Percentiles rank a stretch among this genome's conserved stretches.
phyloP scores from a whole-genome alignment of 2,113 vertebrate species.

The Passer montanus region DNA sequence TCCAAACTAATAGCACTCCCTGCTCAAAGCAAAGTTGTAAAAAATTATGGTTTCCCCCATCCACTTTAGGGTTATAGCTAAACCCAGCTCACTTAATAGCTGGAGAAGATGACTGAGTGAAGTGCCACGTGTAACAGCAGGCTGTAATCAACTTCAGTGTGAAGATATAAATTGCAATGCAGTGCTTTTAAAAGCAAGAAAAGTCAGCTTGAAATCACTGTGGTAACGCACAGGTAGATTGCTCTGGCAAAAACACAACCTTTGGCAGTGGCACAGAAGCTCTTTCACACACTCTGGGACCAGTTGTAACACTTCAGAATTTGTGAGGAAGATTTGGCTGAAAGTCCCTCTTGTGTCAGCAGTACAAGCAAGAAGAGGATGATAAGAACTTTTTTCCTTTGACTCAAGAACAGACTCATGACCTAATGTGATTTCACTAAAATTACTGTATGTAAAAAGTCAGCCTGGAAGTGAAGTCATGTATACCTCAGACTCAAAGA shows the following conservation, averaged over 20 bases:
- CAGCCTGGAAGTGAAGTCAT: background rate
- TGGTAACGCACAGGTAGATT: fast-evolving
- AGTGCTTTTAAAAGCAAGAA: background rate
- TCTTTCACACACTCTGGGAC: background rate
- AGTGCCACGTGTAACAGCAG: background rate
- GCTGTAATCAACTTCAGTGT: background rate
- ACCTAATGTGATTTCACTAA: background rate
- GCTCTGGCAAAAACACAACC: background rate
- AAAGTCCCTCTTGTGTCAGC: background rate
- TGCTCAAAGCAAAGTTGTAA: background rate
- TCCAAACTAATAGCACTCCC: background rate
- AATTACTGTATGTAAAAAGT: background rate
- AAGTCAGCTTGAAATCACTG: background rate
- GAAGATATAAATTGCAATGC: background rate
- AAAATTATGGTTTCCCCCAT: background rate
- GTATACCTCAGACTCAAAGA: background rate
- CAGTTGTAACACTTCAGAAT: background rate
- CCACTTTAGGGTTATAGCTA: background rate
- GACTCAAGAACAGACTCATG: background rate
- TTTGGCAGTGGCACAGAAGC: background rate
- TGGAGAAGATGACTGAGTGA: background rate
- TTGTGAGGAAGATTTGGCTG: background rate
- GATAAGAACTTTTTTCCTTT: background rate
- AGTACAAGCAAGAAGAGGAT: background rate
- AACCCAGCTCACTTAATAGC: background rate